Base-by-base conservation (phyloP, 2,113 vertebrate species). In the Saccopteryx leptura region DNA sequence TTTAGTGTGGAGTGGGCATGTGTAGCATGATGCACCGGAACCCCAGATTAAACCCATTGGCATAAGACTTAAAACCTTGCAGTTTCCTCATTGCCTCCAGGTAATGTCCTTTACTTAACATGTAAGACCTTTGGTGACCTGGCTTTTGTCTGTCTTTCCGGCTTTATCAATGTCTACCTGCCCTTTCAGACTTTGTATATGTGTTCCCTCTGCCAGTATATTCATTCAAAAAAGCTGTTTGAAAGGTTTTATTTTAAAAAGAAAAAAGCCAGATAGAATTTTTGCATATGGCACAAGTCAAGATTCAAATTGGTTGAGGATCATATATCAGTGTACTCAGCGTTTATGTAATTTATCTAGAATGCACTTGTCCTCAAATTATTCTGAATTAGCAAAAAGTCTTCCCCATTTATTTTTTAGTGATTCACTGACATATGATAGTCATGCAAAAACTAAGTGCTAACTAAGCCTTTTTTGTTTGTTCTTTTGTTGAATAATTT, bases 401-500 rank as follows among this genome's bases (percentile, higher is more conserved):
- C 28, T n/a, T 93, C 28, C 39, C 46, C 21, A n/a, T 89, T 39
- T 78, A 83, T 17, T 54, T 80, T 74, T 33, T 84, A 39, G 12
- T 89, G 71, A 93, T 12, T 90, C 13, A 46, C 31, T 52, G 65
- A 92, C 52, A 88, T 52, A 28, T 46, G 26, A 18, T 78, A 93
- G 71, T 81, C 60, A 28, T 68, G 21, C 24, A 91, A 50, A 89
- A 94, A 78, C 68, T 86, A 96, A 90, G 94, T 69, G 13, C 26
- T n/a, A 58, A 79, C 26, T n/a, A 58, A 79, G 69, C 3, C n/a
- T 81, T 95, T 81, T 95, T 95, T 79, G 56, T 89, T 95, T 94
- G 15, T n/a, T 76, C 39, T n/a, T 66, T 4, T 88, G 56, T 96
- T 88, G 56, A 74, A 69, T 91, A 28, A 93, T 74, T 91, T 92